These are phyloP conservation scores for Luehdorfia chinensis DNA, from an alignment of 1,140 invertebrate species.

Conservation along the genomic window DNA sequence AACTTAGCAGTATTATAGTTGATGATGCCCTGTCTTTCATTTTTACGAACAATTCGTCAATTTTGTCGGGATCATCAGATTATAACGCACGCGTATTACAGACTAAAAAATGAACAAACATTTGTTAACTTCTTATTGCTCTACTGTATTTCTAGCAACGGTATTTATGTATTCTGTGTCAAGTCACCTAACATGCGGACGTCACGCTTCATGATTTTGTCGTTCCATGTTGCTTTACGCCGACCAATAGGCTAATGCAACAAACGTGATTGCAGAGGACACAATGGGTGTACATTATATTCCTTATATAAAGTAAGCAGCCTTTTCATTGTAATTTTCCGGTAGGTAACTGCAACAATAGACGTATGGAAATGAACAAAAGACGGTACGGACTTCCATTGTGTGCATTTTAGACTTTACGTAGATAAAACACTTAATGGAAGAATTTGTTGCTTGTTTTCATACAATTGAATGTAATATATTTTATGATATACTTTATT, in stretches of 20 bases:
- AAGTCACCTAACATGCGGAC: constrained; percentile 29
- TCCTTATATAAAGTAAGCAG: constrained; percentile 34
- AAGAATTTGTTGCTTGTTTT: neutral
- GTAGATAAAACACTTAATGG: neutral
- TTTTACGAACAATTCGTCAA: neutral
- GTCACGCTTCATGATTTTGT: constrained; percentile 50
- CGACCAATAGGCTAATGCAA: constrained; percentile 40
- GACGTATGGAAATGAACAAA: constrained; percentile 49
- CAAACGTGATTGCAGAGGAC: constrained; percentile 26
- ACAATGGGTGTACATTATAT: constrained; percentile 35
- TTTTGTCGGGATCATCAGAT: constrained; percentile 7
- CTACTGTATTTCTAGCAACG: constrained; percentile 19
- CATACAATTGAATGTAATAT: too few species aligned
- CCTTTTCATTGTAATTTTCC: constrained; percentile 65
- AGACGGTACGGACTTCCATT: constrained; percentile 50
- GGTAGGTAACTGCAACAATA: constrained; percentile 56
- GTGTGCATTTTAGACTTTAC: constrained; percentile 22
- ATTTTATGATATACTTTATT: too few species aligned
- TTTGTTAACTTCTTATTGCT: constrained; percentile 10
- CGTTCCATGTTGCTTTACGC: constrained; percentile 35
- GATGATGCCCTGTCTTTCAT: neutral
- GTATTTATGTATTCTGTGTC: constrained; percentile 27
- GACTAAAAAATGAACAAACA: constrained; percentile 11
- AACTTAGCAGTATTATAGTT: constrained; percentile 20
- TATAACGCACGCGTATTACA: constrained; percentile 12